A percentile compares a stretch with the other conserved stretches of the same genome.
Conservation (phyloP, 37 sponge, comb jelly and placozoan genomes). For the Agelas oroides region DNA sequence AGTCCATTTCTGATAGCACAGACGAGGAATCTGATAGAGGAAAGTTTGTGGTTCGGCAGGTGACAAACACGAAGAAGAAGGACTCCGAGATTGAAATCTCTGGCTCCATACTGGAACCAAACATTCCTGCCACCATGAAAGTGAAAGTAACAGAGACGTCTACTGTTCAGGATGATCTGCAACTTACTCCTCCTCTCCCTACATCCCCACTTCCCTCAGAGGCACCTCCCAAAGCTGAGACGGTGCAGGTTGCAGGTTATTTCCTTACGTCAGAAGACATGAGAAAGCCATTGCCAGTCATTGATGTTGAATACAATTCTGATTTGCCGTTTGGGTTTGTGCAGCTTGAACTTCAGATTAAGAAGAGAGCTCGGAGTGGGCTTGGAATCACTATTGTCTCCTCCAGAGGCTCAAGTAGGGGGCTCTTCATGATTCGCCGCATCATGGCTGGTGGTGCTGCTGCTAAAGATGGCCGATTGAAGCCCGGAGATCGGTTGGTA, state of each 20-base stretch:
- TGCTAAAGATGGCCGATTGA: conserved; percentile 60
- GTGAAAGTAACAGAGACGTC: not conserved
- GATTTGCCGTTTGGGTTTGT: conserved; percentile 15
- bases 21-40: conserved; percentile 1
- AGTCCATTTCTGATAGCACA: not conserved
- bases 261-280: not conserved
- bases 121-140: too few species aligned
- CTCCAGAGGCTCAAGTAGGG: conserved; percentile 28
- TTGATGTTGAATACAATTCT: not conserved
- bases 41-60: not conserved
- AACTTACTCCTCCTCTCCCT: not conserved
- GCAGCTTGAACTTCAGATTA: conserved; percentile 33
- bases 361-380: conserved; percentile 56
- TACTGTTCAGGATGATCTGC: not conserved
- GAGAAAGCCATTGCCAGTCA: not conserved
- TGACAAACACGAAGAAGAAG: not conserved
- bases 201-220: not conserved
- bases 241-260: too few species aligned
- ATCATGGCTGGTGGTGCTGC: conserved; percentile 68
- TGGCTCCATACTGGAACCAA: too few species aligned
- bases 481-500: conserved; percentile 72
- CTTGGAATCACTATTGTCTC: conserved; percentile 71
- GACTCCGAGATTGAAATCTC: too few species aligned
- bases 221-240: too few species aligned
- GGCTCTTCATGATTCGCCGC: conserved; percentile 58